These are phyloP conservation scores for Chromoteleia sp. DNA, from an alignment of 2,888 invertebrate species.

Conservation along the genomic window DNA sequence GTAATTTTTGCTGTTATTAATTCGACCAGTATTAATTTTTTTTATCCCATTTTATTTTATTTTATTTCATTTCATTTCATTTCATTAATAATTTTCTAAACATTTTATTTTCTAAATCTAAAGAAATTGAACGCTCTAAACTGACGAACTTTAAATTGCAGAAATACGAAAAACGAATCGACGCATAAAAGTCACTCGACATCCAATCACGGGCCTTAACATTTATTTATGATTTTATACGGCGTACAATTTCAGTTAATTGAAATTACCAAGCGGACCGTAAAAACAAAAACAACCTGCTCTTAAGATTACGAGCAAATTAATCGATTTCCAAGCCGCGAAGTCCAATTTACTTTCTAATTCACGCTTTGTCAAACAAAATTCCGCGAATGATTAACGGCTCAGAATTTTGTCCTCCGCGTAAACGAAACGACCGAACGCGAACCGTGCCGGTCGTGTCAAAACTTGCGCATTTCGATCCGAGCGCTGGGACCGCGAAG, in stretches of 20 bases:
- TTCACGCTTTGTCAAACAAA: not conserved
- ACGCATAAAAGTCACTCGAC: not conserved
- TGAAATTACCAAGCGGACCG: not conserved
- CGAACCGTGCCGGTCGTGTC: too few species aligned
- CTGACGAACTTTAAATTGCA: too few species aligned
- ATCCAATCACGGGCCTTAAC: not conserved
- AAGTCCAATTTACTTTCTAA: constrained; percentile 10
- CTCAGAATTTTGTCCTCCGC: not conserved
- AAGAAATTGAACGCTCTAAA: too few species aligned
- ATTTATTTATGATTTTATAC: not conserved
- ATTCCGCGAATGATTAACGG: constrained; percentile 1
- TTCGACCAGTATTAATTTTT: too few species aligned
- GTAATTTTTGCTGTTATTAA: too few species aligned
- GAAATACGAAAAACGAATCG: too few species aligned
- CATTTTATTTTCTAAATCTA: too few species aligned
- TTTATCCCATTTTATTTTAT: too few species aligned
- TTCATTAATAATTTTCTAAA: too few species aligned
- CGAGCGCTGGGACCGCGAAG: too few species aligned
- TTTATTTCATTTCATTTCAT: too few species aligned
- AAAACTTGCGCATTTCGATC: not conserved
- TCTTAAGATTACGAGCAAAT: not conserved
- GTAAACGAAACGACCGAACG: too few species aligned
- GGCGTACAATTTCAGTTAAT: not conserved
- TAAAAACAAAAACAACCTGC: not conserved
- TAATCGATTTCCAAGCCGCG: constrained; percentile 1